A percentile compares a stretch with the other conserved stretches of the same genome.
These are phyloP conservation scores for Atherinosoma microstoma DNA, from an alignment of 2,797 vertebrate species.

Conservation along the genomic window DNA sequence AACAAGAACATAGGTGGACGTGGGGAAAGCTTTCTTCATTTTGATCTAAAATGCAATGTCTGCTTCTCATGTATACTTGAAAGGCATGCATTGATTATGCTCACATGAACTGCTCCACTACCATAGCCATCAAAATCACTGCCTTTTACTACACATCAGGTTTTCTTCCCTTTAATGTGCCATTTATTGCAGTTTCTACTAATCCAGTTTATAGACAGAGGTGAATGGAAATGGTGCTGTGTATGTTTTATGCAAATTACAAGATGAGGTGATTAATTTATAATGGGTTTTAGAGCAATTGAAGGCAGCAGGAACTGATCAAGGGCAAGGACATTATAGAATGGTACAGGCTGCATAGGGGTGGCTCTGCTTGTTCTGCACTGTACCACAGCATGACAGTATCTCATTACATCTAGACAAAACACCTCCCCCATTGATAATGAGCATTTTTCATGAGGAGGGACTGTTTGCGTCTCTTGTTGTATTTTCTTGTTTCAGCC, in stretches of 20 bases:
- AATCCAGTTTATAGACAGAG: conserved; percentile 79
- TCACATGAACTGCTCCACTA: conserved; percentile 73
- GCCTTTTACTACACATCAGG: conserved; percentile 65
- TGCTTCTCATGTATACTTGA: conserved; percentile 70
- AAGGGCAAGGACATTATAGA: conserved; percentile 83
- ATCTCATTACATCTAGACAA: conserved; percentile 85
- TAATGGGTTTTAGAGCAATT: conserved; percentile 82
- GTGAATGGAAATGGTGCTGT: conserved; percentile 74
- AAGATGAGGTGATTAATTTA: conserved; percentile 84
- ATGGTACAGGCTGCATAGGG: conserved; percentile 79
- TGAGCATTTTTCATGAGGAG: conserved; percentile 81
- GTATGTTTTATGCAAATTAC: conserved; percentile 84
- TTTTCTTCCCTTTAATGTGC: conserved; percentile 73
- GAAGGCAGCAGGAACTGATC: conserved; percentile 83
- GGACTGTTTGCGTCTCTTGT: conserved; percentile 63
- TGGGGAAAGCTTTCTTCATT: conserved; percentile 50
- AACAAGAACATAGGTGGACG: conserved; percentile 21
- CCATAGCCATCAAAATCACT: conserved; percentile 65
- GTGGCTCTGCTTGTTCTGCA: conserved; percentile 82
- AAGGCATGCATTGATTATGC: conserved; percentile 81
- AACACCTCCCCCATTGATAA: conserved; percentile 84
- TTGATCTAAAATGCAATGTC: conserved; percentile 56
- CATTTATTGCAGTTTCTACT: conserved; percentile 81
- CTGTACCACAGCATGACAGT: conserved; percentile 83
- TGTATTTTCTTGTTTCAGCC: conserved; percentile 67